Base-by-base conservation (phyloP, 2,888 invertebrate species). In the Sinotaia quadrata region DNA sequence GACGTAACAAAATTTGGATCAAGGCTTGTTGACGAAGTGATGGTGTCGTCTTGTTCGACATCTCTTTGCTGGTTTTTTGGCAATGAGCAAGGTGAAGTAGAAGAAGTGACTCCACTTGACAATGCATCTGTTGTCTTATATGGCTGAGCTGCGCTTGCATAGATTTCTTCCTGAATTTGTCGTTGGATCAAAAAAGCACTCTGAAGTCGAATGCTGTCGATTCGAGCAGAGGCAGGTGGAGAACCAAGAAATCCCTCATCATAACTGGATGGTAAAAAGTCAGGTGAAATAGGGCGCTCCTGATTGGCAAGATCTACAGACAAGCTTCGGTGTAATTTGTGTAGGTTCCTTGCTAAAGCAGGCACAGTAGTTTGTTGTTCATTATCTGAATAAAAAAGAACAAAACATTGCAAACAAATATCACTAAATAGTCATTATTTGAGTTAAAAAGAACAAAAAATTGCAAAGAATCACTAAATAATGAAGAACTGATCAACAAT, bases 1-100 rank as follows among this genome's bases (percentile, higher is more conserved):
- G 59, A 29, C 7, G 27, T 8, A 5, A 54, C n/a, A 41, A 5
- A 31, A 33, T 36, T 7, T 21, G 29, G 65, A 44, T 65, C 65
- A 27, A 37, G 65, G 37, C 65, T 65, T 34, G 65, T 65, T 37
- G 65, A 65, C 2, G 65, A 65, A 1, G 65, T 65, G n/a, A 65
- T 65, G 10, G 65, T 65, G 44, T 65, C 65, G 18, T 65, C 65
- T 24, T 65, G 65, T 18, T 65, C 65, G n/a, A 65, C 52, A 44
- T 65, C 65, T 24, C n/a, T 34, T 5, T 29, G 29, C 5, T 36
- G 52, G 15, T 41, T 31, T 36, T 31, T 37, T 21, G 34, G 10
- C 21, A 54, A 8, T 8, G 18, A 18, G 15, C 18, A 18, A 29
- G 54, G 31, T 24, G 54, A 54, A 7, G 54, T 10, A 54, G 54